Base-by-base conservation (phyloP, 2,888 invertebrate genomes). In the Hydropsyche betteni region DNA sequence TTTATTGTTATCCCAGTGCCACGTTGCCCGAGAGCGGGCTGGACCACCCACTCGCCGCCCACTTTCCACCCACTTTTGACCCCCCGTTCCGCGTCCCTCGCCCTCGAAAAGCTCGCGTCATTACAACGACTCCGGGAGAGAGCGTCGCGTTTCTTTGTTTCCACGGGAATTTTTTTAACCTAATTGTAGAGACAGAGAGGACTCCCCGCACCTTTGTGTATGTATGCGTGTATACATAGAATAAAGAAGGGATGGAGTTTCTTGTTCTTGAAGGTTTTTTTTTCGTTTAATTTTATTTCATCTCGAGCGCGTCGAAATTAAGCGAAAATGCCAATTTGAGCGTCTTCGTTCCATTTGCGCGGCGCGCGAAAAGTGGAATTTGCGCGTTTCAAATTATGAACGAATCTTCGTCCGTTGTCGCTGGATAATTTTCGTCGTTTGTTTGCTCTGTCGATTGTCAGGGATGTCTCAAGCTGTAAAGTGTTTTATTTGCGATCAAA, bases 1-100 rank as follows among this genome's bases (percentile, higher is more conserved):
- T 77, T 79, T 79, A 79, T 79, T 79, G 78, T 79, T 79, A 79
- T 79, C 77, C 76, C 77, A 76, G 77, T 77, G 74, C 76, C 74
- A 74, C 76, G 78, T 76, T 74, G 78, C 75, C 75, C 78, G 76
- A 71, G 68, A 24, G 55, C 5, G 6, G 55, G 12, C 12, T 10
- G 14, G 16, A 55, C 55, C 55, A 16, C 5, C 14, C 14, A 7
- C 64, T 7, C 16, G 2, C 51, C 51, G 3, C n/a, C 10, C 10
- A 8, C 61, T 7, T 55, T 14, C 55, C 55, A 6, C 2, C 14
- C 55, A 5, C 61, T 10, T 24, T 33, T 61, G 7, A 33, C 8
- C 64, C 64, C 36, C 24, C 64, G 24, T 24, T 24, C 50, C 14
- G 12, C 55, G 34, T 71, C 68, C 38, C 68, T 10, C 7, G 36